Conservation (phyloP, 2,113 vertebrate species). For the Engraulis encrasicolus region DNA sequence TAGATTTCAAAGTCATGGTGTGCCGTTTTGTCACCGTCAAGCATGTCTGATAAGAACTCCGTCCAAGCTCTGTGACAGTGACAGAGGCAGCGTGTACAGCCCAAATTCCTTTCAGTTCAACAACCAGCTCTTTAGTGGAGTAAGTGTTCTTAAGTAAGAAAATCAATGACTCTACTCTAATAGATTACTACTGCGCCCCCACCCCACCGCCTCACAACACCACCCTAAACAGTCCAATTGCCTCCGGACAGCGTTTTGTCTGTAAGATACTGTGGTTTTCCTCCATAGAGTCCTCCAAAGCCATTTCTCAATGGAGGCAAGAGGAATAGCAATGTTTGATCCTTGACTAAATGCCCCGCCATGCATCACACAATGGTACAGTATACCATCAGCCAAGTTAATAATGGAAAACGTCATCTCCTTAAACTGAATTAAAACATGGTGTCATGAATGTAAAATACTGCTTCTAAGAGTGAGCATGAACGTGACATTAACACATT, state of each 20-base stretch:
- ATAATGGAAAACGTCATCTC: too few species aligned
- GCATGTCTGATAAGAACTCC: neutral
- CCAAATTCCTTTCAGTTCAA: conserved; percentile 17
- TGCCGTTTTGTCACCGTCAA: neutral
- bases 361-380: too few species aligned
- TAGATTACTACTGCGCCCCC: neutral
- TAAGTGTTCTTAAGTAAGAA: conserved; percentile 8
- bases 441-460: too few species aligned
- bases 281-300: neutral
- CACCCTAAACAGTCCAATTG: conserved; percentile 21
- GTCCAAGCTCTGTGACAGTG: neutral
- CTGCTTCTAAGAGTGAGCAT: too few species aligned
- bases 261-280: neutral
- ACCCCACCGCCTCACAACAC: neutral
- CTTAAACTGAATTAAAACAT: too few species aligned
- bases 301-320: neutral
- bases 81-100: neutral
- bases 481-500: too few species aligned
- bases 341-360: neutral
- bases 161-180: conserved; percentile 16
- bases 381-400: too few species aligned
- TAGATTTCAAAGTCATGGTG: too few species aligned
- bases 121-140: conserved; percentile 17
- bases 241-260: conserved; percentile 8
- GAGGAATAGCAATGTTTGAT: conserved; percentile 14